Base-by-base conservation (phyloP, 2,888 invertebrate genomes). In the Tridacna crocea region DNA sequence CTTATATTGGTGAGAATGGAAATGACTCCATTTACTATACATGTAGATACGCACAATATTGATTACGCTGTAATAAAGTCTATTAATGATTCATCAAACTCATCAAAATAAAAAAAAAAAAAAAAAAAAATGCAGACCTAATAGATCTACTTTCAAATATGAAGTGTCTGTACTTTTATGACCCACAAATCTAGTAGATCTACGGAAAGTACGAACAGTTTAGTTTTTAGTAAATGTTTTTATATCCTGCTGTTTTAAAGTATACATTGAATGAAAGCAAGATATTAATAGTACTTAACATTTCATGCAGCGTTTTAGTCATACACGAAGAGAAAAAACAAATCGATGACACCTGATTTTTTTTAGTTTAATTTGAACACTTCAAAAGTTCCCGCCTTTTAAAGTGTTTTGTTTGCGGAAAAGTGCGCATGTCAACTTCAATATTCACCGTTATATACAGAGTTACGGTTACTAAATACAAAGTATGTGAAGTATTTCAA, bases 321-420 rank as follows among this genome's bases (percentile, higher is more conserved):
- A 55, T 2, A 55, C 55, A 55, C 55, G 55, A 55, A 55, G 55
- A n/a, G 55, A 55, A 55, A n/a, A 55, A 55, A 55, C 55, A 55
- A 55, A 55, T 55, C 55, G 10, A 55, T 55, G 17, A n/a, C 10
- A 55, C n/a, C 55, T 55, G 55, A 55, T 55, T 55, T n/a, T 55
- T n/a, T 55, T 55, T 63, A 26, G 15, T 63, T 63, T 63, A 22
- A 22, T 63, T 63, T 22, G 22, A 24, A 26, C 63, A 1, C 3
- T 63, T 63, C 63, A 63, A 63, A 63, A 63, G 24, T 63, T 63
- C 63, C 24, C 63, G 63, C 63, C 12, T 26, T 63, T 26, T 24
- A 63, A 63, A 26, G 22, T 63, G 3, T 19, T 63, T 15, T 63
- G 22, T 63, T 24, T 22, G 26, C 24, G 24, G 63, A 63, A 63